A percentile compares a stretch with the other conserved stretches of the same genome.
Conservation (phyloP, 2,888 invertebrate species). For the Cryptosula pallasiana region DNA sequence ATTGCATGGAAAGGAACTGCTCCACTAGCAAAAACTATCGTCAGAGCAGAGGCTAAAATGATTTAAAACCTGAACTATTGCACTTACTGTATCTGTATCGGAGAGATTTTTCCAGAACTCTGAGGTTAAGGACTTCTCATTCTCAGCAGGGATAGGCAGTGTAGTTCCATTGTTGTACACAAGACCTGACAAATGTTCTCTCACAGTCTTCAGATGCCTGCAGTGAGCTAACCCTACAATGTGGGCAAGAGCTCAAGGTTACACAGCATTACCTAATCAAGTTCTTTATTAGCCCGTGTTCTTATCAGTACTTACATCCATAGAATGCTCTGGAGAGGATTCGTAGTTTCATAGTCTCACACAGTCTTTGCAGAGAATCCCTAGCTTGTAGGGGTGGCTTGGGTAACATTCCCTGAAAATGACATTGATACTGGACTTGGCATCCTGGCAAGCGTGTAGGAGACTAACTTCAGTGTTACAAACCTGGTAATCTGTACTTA, state of each 20-base stretch:
- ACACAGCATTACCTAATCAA: too few species aligned
- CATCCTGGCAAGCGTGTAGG: neutral
- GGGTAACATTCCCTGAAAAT: too few species aligned
- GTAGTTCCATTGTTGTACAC: constrained; percentile 59
- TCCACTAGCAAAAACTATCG: too few species aligned
- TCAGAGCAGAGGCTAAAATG: too few species aligned
- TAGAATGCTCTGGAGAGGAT: constrained; percentile 92
- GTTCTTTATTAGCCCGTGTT: too few species aligned
- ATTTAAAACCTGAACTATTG: too few species aligned
- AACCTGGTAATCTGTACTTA: too few species aligned
- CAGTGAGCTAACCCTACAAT: constrained; percentile 75
- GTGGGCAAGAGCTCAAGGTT: too few species aligned
- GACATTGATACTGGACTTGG: too few species aligned
- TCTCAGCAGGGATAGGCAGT: constrained; percentile 38
- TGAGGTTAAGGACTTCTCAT: constrained; percentile 59
- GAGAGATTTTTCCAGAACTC: constrained; percentile 68
- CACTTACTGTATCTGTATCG: constrained; percentile 50
- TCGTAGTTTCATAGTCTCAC: constrained; percentile 89
- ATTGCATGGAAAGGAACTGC: too few species aligned
- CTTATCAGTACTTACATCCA: constrained; percentile 76
- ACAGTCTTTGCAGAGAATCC: constrained; percentile 67
- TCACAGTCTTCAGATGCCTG: constrained; percentile 81
- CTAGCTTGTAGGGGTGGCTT: constrained; percentile 39
- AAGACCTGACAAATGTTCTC: constrained; percentile 83
- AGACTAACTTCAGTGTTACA: too few species aligned